These are phyloP conservation scores for Scelioninae gen. 2 DNA, from an alignment of 2,888 invertebrate genomes.

Conservation along the genomic window DNA sequence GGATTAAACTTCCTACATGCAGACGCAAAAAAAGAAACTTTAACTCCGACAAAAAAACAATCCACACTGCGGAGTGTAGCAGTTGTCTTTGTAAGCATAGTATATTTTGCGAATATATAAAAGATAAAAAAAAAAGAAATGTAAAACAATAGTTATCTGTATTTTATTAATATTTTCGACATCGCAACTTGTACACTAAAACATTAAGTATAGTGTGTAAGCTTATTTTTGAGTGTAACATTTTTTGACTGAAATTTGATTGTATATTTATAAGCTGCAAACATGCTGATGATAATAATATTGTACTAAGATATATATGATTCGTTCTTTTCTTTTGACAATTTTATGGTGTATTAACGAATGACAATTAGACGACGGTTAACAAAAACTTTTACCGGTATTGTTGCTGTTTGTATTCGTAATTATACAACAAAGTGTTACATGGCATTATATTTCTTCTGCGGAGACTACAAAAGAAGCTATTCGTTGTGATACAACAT, in stretches of 20 bases:
- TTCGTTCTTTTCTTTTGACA: not conserved
- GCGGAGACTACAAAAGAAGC: conserved; percentile 35
- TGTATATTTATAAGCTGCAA: conserved; percentile 45
- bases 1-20: conserved; percentile 32
- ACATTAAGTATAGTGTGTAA: conserved; percentile 48
- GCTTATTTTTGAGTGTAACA: conserved; percentile 41
- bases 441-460: conserved; percentile 26
- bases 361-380: conserved; percentile 13
- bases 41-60: conserved; percentile 50
- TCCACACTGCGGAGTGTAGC: conserved; percentile 44
- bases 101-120: conserved; percentile 57
- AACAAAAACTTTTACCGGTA: conserved; percentile 9
- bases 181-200: conserved; percentile 49
- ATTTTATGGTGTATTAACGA: conserved; percentile 1
- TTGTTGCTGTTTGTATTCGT: conserved; percentile 33
- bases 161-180: conserved; percentile 58
- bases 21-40: conserved; percentile 34
- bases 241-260: conserved; percentile 47
- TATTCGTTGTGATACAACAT: conserved; percentile 49
- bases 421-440: conserved; percentile 24
- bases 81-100: conserved; percentile 57
- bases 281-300: conserved; percentile 47
- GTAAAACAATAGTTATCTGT: conserved; percentile 55
- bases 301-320: conserved; percentile 5
- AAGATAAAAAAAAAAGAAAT: conserved; percentile 40